Percentiles rank a stretch among this genome's conserved stretches.
Conservation (phyloP, 1,140 invertebrate genomes). For the Heliconius melpomene region DNA sequence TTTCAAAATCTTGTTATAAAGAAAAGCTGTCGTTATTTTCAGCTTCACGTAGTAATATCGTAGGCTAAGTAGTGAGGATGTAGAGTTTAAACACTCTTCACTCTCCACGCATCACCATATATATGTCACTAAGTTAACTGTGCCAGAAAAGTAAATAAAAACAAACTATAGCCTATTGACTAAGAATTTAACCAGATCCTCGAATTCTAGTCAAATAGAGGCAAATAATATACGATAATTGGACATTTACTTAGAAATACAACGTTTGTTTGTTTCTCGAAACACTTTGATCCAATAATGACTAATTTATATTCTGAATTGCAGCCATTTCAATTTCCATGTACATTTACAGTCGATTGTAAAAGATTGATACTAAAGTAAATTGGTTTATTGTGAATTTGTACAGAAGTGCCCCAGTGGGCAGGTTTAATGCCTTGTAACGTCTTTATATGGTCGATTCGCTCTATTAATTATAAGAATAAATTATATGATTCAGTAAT, state of each 20-base stretch:
- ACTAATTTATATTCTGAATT: slow-evolving; percentile 10
- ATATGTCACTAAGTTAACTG: too few relatives aligned
- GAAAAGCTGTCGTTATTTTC: too few relatives aligned
- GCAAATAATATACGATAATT: not conserved
- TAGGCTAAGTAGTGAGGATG: too few relatives aligned
- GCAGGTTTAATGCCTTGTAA: not conserved
- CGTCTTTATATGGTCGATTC: slow-evolving; percentile 1
- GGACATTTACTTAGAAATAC: not conserved
- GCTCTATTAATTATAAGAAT: not conserved
- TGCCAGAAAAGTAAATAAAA: too few relatives aligned
- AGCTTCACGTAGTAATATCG: too few relatives aligned
- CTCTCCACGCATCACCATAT: too few relatives aligned
- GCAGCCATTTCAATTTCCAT: slow-evolving; percentile 1
- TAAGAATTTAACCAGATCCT: not conserved
- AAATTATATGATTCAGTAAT: not conserved
- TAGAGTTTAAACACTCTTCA: too few relatives aligned
- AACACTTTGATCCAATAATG: slow-evolving; percentile 13
- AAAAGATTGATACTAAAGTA: not conserved
- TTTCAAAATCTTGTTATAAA: not conserved
- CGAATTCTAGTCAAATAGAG: not conserved
- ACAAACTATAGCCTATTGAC: not conserved
- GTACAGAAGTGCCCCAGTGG: not conserved
- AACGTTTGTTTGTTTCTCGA: slow-evolving; percentile 10
- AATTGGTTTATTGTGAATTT: slow-evolving; percentile 3
- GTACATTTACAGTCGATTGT: slow-evolving; percentile 8